Evolutionary conservation across 1,140 invertebrate species (phyloP).

Genomic region (Ectropis grisescens): DNA sequence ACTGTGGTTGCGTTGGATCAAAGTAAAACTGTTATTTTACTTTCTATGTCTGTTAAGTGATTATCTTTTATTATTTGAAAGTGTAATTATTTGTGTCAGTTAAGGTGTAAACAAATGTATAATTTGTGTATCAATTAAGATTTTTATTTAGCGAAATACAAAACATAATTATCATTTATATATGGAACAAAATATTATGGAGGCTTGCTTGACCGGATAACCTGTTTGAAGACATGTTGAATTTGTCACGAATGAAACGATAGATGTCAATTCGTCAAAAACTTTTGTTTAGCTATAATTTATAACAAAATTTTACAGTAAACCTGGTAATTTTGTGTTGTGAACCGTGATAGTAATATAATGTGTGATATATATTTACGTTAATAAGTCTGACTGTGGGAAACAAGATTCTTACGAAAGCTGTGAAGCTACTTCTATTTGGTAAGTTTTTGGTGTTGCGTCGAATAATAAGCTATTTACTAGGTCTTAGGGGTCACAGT

Average conservation of each 20-base stretch:
- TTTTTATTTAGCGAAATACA: too few species aligned
- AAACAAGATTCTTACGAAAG: slow-evolving; percentile 33
- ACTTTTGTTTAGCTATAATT: slow-evolving; percentile 59
- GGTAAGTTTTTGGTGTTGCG: slow-evolving; percentile 56
- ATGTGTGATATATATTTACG: slow-evolving; percentile 52
- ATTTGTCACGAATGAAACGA: slow-evolving; percentile 58
- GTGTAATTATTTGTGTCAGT: too few species aligned
- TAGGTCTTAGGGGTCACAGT: slow-evolving; percentile 8
- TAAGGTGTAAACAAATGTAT: too few species aligned
- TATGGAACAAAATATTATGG: too few species aligned
- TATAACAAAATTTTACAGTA: slow-evolving; percentile 58
- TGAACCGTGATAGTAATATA: slow-evolving; percentile 46
- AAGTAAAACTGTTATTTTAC: too few species aligned
- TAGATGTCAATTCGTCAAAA: slow-evolving; percentile 64
- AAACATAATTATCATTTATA: too few species aligned
- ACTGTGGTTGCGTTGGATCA: too few species aligned
- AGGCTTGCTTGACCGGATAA: slow-evolving; percentile 48
- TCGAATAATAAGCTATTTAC: slow-evolving; percentile 36
- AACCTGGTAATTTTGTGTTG: slow-evolving; percentile 41
- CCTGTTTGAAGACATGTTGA: slow-evolving; percentile 63
- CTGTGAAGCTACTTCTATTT: slow-evolving; percentile 40
- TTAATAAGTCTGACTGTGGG: slow-evolving; percentile 37
- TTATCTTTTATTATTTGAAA: too few species aligned
- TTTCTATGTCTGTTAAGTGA: too few species aligned
- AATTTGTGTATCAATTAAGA: too few species aligned